Conservation (phyloP, 2,888 invertebrate genomes). For the Pyrrhosoma nymphula region DNA sequence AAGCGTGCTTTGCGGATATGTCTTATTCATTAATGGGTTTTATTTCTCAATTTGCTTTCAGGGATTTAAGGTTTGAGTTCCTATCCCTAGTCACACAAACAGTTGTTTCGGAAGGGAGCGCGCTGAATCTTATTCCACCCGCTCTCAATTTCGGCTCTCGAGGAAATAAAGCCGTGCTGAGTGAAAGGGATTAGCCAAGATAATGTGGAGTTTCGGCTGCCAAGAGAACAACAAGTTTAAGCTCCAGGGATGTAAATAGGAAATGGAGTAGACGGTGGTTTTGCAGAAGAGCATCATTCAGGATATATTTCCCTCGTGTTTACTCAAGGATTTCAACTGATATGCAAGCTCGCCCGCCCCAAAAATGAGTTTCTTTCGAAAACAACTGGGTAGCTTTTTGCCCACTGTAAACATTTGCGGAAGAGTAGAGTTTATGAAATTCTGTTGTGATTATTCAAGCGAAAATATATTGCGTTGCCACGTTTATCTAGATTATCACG, state of each 20-base stretch:
- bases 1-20: background rate
- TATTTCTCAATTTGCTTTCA: background rate
- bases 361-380: slow-evolving; percentile 26
- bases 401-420: background rate
- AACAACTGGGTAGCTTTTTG: background rate
- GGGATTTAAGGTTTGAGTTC: background rate
- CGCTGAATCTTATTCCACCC: slow-evolving; percentile 10
- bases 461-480: too few species aligned
- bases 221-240: slow-evolving; percentile 45
- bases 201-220: slow-evolving; percentile 36
- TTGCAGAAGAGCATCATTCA: background rate
- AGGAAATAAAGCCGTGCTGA: slow-evolving; percentile 54
- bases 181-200: slow-evolving; percentile 40
- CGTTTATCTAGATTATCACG: too few species aligned
- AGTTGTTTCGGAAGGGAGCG: background rate
- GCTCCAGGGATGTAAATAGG: slow-evolving; percentile 36
- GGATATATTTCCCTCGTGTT: background rate
- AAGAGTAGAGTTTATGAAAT: background rate
- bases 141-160: background rate
- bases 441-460: background rate
- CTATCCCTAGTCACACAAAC: slow-evolving; percentile 4
- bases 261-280: slow-evolving; percentile 39
- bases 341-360: background rate
- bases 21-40: background rate
- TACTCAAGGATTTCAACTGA: slow-evolving; percentile 19